Conservation (phyloP, 2,797 vertebrate species). For the Hoplostethus mediterraneus region DNA sequence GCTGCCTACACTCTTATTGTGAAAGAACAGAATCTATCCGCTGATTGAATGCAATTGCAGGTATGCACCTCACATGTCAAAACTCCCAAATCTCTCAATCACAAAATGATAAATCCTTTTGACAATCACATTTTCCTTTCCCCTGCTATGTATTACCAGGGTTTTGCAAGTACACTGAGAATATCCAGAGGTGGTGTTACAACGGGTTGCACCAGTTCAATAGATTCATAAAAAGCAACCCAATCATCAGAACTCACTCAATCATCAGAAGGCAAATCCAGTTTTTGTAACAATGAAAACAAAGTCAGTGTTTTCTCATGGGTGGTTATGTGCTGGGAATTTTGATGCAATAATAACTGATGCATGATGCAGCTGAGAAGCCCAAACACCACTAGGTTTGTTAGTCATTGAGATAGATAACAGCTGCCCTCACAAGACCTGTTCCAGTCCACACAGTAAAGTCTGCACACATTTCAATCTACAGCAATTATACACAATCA, state of each 20-base stretch:
- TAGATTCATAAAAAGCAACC: neutral
- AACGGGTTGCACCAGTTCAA: neutral
- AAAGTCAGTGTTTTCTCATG: neutral
- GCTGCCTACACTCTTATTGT: too few species aligned
- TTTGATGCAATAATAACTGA: neutral
- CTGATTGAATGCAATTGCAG: too few species aligned
- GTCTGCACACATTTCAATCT: constrained; percentile 13
- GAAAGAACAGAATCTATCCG: too few species aligned
- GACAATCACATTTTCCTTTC: too few species aligned
- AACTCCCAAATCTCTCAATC: too few species aligned
- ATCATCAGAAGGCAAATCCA: neutral
- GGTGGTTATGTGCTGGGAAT: neutral
- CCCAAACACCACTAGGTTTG: neutral
- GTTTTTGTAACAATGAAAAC: neutral
- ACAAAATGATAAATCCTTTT: too few species aligned
- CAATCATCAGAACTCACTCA: neutral
- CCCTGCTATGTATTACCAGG: too few species aligned
- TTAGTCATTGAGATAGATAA: neutral
- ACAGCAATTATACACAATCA: constrained; percentile 16
- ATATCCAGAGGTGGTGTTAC: neutral
- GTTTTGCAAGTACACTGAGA: too few species aligned
- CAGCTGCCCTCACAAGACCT: neutral
- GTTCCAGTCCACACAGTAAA: neutral
- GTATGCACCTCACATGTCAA: too few species aligned
- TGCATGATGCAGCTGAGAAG: neutral